Base-by-base conservation (phyloP, 2,113 vertebrate genomes). In the Melanerpes formicivorus region DNA sequence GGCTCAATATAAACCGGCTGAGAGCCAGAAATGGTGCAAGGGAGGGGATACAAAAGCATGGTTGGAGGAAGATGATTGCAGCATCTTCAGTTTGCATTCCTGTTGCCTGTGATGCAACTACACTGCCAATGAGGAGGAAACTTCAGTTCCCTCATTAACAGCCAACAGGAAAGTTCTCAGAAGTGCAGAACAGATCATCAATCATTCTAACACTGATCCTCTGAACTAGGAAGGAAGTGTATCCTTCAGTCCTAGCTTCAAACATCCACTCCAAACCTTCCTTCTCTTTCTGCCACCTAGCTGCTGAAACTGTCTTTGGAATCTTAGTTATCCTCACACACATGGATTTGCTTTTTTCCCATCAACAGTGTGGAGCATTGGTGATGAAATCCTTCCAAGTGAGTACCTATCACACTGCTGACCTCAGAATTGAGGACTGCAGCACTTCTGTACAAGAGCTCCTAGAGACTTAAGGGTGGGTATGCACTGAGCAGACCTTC, bases 241-340 rank as follows among this genome's bases (percentile, higher is more conserved):
- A 74, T 26, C 56, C 71, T 78, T 50, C 9, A n/a, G 59, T 52
- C 73, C 19, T 5, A 66, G 46, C 65, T 71, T 80, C 52, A 59
- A 87, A 71, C 27, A 82, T 4, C 50, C 17, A 48, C 9, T 26
- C 14, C 27, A 32, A 64, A 71, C 25, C 2, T 0, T 62, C 19
- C 58, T 85, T 90, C 73, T 65, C 12, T n/a, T 91, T 81, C 32
- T 85, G 40, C 29, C 55, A 34, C 25, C 30, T 25, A 6, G 44
- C 7, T 87, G 26, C 44, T 62, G 42, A 27, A 59, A 17, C 40
- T 8, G 19, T 40, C 40, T 37, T 67, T 19, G 50, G 54, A 71
- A 21, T 15, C 5, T 63, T 3, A 12, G 46, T 25, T 66, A 74
- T 64, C 26, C 58, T 75, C 62, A 27, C 32, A 11, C 0, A 0